Conservation (phyloP, 2,888 invertebrate genomes). For the Cephus pulcher region DNA sequence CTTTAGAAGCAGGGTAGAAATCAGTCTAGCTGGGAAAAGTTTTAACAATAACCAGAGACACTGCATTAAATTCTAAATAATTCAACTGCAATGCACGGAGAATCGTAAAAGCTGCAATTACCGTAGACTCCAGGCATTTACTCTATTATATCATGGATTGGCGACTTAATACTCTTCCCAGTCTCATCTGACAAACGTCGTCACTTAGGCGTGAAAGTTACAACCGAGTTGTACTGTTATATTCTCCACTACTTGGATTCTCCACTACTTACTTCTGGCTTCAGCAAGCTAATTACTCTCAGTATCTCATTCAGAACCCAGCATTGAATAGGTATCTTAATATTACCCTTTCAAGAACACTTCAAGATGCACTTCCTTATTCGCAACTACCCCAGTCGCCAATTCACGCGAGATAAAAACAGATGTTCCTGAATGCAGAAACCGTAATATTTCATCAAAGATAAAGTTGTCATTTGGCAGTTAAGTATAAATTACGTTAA, state of each 20-base stretch:
- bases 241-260: not conserved
- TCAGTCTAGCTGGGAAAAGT: not conserved
- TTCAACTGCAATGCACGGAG: not conserved
- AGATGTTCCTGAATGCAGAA: too few species aligned
- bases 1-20: not conserved
- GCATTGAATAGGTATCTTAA: conserved; percentile 14
- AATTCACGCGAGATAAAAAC: not conserved
- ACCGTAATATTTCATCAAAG: not conserved
- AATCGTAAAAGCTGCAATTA: not conserved
- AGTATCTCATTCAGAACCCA: conserved; percentile 7
- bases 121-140: not conserved
- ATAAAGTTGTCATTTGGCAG: not conserved
- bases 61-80: not conserved
- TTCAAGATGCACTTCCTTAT: conserved; percentile 5
- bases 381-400: not conserved
- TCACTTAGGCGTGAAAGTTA: not conserved
- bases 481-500: not conserved
- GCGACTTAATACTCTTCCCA: not conserved
- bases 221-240: not conserved
- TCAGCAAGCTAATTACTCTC: conserved; percentile 18
- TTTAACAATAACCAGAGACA: not conserved
- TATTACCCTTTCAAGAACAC: conserved; percentile 3
- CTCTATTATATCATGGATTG: not conserved
- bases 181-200: not conserved
- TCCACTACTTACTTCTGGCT: conserved; percentile 1